Conservation (phyloP, 2,113 vertebrate genomes). For the Engraulis encrasicolus region DNA sequence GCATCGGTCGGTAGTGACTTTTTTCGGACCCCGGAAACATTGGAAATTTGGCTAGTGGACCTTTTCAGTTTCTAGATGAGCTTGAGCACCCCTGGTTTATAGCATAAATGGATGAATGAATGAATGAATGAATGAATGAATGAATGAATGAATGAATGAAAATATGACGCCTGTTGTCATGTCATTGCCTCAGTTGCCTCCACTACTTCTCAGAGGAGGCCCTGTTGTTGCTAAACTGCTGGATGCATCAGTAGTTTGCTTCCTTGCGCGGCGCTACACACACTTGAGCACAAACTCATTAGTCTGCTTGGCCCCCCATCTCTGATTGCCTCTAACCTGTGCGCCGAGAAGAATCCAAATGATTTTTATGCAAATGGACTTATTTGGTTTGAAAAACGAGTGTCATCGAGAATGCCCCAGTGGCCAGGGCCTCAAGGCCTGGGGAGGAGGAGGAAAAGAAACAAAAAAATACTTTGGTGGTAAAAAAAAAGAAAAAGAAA, state of each 20-base stretch:
- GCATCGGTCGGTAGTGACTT: no score
- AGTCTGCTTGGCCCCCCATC: conserved; percentile 32
- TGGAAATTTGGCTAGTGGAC: no score
- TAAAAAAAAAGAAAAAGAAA: neutral
- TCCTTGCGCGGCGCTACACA: conserved; percentile 14
- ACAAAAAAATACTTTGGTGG: neutral
- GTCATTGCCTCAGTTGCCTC: no score
- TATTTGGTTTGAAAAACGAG: conserved; percentile 10
- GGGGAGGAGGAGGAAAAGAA: neutral
- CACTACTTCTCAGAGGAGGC: neutral
- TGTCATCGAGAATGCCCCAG: neutral
- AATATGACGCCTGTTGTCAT: neutral
- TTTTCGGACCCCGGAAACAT: no score
- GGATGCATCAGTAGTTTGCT: neutral
- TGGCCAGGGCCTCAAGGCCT: neutral
- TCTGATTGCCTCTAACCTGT: conserved; percentile 40
- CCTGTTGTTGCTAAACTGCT: neutral
- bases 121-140: no score
- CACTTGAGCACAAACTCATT: conserved; percentile 28
- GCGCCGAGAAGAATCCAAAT: conserved; percentile 21
- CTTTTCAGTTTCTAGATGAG: no score
- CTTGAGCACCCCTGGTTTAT: no score
- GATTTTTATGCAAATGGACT: conserved; percentile 17
- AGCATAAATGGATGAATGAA: no score
- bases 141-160: no score